Conservation (phyloP, 2,113 vertebrate species). For the Myiagra hebetior region DNA sequence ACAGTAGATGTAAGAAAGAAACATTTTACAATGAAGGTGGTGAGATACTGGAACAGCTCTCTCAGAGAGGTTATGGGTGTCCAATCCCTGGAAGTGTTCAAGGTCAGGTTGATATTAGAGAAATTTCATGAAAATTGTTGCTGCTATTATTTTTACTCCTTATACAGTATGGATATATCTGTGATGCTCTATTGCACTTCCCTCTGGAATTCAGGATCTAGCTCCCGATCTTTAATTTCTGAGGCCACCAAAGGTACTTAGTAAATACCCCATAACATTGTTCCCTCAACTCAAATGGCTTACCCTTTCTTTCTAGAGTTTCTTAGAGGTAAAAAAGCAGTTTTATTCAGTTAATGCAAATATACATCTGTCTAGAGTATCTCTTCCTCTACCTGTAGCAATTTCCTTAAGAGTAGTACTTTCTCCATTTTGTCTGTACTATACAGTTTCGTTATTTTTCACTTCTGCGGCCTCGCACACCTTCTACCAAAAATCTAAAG, state of each 20-base stretch:
- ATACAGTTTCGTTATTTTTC: neutral
- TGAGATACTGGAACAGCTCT: neutral
- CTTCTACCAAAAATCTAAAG: neutral
- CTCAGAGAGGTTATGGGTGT: neutral
- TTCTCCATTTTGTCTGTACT: neutral
- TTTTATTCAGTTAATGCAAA: neutral
- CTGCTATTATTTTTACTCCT: neutral
- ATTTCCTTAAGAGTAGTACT: neutral
- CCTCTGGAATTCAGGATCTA: neutral
- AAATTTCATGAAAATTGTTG: neutral
- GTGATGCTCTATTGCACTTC: neutral
- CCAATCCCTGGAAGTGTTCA: neutral
- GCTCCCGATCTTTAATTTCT: neutral
- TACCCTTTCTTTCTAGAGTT: neutral
- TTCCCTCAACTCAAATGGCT: neutral
- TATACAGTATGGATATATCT: neutral
- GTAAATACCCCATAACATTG: neutral
- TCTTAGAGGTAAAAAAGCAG: neutral
- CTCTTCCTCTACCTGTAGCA: neutral
- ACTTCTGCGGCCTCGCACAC: neutral
- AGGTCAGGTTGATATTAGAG: neutral
- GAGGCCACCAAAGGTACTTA: neutral
- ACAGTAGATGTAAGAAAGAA: neutral
- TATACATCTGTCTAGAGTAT: neutral
- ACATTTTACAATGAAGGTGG: accelerated